Conservation (phyloP, 2,797 vertebrate species). For the Rallus crepitans region DNA sequence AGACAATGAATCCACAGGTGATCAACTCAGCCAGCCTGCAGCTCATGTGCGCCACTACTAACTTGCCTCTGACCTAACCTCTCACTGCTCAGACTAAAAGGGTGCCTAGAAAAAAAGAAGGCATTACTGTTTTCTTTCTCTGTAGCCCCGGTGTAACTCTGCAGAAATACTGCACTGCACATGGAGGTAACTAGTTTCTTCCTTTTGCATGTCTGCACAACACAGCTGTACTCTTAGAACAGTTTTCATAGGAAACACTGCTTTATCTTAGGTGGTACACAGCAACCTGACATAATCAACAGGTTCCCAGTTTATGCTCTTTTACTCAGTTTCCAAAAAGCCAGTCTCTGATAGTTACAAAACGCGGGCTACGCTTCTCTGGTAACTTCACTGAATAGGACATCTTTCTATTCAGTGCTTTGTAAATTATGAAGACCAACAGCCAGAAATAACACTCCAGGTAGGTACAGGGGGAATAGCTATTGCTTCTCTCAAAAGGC, state of each 20-base stretch:
- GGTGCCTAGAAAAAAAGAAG: neutral
- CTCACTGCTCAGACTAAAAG: neutral
- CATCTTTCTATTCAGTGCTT: neutral
- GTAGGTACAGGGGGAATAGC: neutral
- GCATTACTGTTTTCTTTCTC: neutral
- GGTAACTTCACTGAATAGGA: neutral
- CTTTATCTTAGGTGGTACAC: neutral
- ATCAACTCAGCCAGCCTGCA: neutral
- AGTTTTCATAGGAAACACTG: neutral
- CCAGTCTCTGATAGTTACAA: neutral
- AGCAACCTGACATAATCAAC: neutral
- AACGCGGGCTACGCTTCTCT: neutral
- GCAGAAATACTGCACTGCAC: neutral
- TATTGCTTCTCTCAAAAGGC: neutral
- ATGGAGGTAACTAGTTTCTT: neutral
- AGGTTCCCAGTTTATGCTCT: fast-evolving
- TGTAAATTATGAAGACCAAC: neutral
- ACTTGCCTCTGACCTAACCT: neutral
- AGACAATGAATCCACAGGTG: neutral
- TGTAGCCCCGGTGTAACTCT: neutral
- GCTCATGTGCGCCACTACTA: neutral
- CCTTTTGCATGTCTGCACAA: neutral
- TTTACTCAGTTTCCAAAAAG: neutral
- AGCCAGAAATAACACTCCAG: neutral
- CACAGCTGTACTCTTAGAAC: neutral